These are phyloP conservation scores for Zaprionus tsacasi DNA, from an alignment of 1,140 invertebrate species.

Conservation along the genomic window DNA sequence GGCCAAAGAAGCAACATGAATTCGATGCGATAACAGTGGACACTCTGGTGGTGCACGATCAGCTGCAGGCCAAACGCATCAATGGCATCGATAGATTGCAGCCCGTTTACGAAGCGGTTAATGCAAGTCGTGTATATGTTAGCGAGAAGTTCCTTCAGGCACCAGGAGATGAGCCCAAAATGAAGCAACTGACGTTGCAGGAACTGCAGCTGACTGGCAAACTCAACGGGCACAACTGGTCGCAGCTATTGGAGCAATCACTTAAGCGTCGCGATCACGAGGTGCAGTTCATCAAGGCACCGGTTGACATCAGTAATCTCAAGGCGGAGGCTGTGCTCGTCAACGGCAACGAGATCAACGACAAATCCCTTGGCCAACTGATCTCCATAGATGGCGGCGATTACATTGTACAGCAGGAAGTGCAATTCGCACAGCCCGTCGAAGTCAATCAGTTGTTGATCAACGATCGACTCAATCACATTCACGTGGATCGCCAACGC, in stretches of 20 bases:
- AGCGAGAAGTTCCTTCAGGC: slow-evolving; percentile 51
- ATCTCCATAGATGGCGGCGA: slow-evolving; percentile 68
- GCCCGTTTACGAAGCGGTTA: slow-evolving; percentile 56
- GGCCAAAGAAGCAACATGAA: slow-evolving; percentile 26
- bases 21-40: slow-evolving; percentile 66
- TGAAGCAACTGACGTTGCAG: slow-evolving; percentile 41
- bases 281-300: slow-evolving; percentile 66
- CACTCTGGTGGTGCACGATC: slow-evolving; percentile 55
- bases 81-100: slow-evolving; percentile 54
- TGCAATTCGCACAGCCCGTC: slow-evolving; percentile 81
- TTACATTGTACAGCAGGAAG: slow-evolving; percentile 80
- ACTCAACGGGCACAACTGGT: slow-evolving; percentile 64
- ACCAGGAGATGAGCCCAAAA: neutral
- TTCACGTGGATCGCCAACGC: slow-evolving; percentile 77
- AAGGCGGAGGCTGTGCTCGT: slow-evolving; percentile 51
- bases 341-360: slow-evolving; percentile 64
- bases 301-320: slow-evolving; percentile 50
- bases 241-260: slow-evolving; percentile 53
- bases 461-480: slow-evolving; percentile 81
- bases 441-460: slow-evolving; percentile 79
- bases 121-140: slow-evolving; percentile 62
- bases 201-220: slow-evolving; percentile 59
- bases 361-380: slow-evolving; percentile 51
- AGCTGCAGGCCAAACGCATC: slow-evolving; percentile 48
- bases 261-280: slow-evolving; percentile 60